Base-by-base conservation (phyloP, 2,888 invertebrate genomes). In the Spodoptera picta region DNA sequence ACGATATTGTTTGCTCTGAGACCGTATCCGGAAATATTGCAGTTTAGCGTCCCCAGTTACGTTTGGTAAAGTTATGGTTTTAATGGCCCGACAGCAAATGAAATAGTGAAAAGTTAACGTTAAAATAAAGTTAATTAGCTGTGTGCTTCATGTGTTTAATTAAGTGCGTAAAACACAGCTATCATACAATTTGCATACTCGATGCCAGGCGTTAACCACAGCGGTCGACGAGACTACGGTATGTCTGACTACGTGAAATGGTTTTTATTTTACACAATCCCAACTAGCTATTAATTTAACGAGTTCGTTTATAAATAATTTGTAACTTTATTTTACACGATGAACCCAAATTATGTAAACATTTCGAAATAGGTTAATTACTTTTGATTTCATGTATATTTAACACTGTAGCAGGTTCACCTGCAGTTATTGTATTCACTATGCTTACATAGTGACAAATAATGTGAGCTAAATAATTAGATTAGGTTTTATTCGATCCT, bases 81-180 rank as follows among this genome's bases (percentile, higher is more conserved):
- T 49, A 54, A 64, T 70, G 64, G 62, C 72, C 57, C 57, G 23
- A 68, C 54, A 44, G 9, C 14, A 59, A 62, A 59, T 65, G 12
- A 51, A 64, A 68, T 53, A 62, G 79, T 81, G 79, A 63, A 69
- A 65, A 68, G 65, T 57, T 65, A 31, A 75, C 31, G 48, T 69
- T 61, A 48, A 73, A 75, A 65, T 45, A 57, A 55, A 55, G 66
- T 66, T 51, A 46, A 69, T 69, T 60, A 63, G 65, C 61, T 62
- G 51, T 64, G 72, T 67, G 62, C 60, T 71, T 60, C 51, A 60
- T 69, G 80, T 82, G 80, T 72, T 80, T 69, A 69, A 77, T 73
- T 68, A 77, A 71, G 80, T 82, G 75, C 61, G 71, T 72, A 66
- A 76, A 71, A 75, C 68, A 69, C 55, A 65, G 62, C 64, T 60